These are phyloP conservation scores for Falco peregrinus DNA, from an alignment of 2,797 vertebrate genomes.

Conservation along the genomic window DNA sequence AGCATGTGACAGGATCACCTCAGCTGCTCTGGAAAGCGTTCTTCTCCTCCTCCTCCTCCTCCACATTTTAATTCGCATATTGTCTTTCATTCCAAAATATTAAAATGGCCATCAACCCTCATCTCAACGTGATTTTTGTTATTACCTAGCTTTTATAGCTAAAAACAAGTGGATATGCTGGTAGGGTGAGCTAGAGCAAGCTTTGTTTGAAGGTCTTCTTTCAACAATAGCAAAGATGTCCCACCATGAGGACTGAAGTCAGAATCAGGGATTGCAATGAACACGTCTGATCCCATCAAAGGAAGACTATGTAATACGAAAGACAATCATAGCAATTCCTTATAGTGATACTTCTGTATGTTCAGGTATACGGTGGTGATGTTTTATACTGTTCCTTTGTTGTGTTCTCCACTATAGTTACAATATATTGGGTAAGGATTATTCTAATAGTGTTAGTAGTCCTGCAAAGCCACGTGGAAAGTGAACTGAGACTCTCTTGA, in stretches of 20 bases:
- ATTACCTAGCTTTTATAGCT: background rate
- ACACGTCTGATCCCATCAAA: background rate
- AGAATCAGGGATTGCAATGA: background rate
- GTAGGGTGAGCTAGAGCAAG: background rate
- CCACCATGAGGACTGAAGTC: background rate
- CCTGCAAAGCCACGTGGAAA: background rate
- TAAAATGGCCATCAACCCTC: background rate
- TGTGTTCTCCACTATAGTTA: background rate
- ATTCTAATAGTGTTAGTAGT: background rate
- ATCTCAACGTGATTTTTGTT: background rate
- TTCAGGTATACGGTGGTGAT: background rate
- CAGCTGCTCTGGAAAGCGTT: background rate
- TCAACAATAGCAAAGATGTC: background rate
- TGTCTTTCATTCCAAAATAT: background rate
- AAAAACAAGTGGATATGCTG: background rate
- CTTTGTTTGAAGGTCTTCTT: background rate
- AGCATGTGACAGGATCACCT: background rate
- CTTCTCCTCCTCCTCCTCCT: background rate
- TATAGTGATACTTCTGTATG: background rate
- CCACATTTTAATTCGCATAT: background rate
- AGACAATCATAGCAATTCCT: background rate
- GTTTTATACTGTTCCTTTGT: background rate
- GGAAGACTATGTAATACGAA: background rate
- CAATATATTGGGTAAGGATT: background rate
- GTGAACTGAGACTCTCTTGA: background rate